These are phyloP conservation scores for Fulica atra DNA, from an alignment of 2,113 vertebrate species.

Conservation along the genomic window DNA sequence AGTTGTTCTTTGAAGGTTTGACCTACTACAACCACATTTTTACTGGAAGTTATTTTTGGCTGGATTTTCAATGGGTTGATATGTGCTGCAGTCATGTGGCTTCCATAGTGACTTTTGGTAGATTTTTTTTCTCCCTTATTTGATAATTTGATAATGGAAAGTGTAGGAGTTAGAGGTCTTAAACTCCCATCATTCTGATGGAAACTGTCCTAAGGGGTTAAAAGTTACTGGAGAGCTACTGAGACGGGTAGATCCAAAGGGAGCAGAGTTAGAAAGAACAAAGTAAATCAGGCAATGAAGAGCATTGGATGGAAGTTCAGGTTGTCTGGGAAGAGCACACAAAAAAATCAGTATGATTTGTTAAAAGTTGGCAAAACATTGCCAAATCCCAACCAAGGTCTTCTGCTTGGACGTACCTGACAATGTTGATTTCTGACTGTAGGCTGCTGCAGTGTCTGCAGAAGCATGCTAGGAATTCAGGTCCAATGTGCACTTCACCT, in stretches of 20 bases:
- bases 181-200: background rate
- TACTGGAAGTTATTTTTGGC: slow-evolving; percentile 23
- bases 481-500: background rate
- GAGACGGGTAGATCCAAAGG: background rate
- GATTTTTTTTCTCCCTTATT: background rate
- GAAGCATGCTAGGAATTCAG: background rate
- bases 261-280: background rate
- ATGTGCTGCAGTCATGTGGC: background rate
- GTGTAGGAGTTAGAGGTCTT: background rate
- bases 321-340: background rate
- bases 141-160: background rate
- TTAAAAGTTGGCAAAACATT: background rate
- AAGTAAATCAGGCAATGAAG: background rate
- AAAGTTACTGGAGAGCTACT: background rate
- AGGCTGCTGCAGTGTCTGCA: background rate
- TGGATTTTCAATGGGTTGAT: background rate
- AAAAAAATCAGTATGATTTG: background rate
- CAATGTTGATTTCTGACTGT: background rate
- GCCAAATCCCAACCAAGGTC: background rate
- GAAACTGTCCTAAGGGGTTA: background rate
- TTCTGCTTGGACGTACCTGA: background rate
- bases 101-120: background rate
- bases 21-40: background rate
- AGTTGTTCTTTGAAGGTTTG: background rate
- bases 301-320: background rate